phyloP scores from a whole-genome alignment of 2,888 invertebrate genomes.

The Melanostoma scalare region DNA sequence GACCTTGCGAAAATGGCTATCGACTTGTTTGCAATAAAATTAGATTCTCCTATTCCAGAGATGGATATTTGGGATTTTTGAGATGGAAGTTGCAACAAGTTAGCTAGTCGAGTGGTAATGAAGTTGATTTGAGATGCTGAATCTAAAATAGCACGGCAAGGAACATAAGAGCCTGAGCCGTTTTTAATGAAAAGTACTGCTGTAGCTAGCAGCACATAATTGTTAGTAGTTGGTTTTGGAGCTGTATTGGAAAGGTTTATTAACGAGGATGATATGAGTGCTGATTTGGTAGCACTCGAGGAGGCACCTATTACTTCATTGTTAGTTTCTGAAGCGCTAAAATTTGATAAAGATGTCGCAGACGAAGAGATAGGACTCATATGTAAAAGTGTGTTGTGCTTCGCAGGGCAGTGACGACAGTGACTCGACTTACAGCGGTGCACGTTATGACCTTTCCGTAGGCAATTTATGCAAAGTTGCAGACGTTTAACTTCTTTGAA shows the following conservation, averaged over 20 bases:
- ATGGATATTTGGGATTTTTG: constrained; percentile 37
- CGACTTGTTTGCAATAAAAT: constrained; percentile 46
- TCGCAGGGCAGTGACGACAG: constrained; percentile 57
- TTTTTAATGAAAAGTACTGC: constrained; percentile 59
- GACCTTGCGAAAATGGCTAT: constrained; percentile 47
- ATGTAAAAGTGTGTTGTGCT: constrained; percentile 55
- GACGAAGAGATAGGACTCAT: too few relatives aligned
- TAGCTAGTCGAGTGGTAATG: constrained; percentile 42
- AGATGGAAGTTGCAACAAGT: constrained; percentile 50
- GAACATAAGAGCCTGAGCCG: constrained; percentile 33
- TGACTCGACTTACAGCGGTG: constrained; percentile 54
- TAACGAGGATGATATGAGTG: constrained; percentile 26
- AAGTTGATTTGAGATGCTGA: constrained; percentile 52
- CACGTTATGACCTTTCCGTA: too few relatives aligned
- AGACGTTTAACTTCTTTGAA: too few relatives aligned
- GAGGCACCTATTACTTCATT: too few relatives aligned
- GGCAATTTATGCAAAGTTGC: too few relatives aligned
- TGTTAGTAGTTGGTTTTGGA: too few relatives aligned
- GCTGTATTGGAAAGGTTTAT: constrained; percentile 5
- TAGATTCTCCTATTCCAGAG: too few relatives aligned
- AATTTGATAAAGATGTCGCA: too few relatives aligned
- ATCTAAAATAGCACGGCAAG: constrained; percentile 55
- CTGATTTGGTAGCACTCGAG: constrained; percentile 21
- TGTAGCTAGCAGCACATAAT: constrained; percentile 47
- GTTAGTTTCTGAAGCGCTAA: neutral